Conservation (phyloP, 1,140 invertebrate species). For the Cyrtorhinus lividipennis region DNA sequence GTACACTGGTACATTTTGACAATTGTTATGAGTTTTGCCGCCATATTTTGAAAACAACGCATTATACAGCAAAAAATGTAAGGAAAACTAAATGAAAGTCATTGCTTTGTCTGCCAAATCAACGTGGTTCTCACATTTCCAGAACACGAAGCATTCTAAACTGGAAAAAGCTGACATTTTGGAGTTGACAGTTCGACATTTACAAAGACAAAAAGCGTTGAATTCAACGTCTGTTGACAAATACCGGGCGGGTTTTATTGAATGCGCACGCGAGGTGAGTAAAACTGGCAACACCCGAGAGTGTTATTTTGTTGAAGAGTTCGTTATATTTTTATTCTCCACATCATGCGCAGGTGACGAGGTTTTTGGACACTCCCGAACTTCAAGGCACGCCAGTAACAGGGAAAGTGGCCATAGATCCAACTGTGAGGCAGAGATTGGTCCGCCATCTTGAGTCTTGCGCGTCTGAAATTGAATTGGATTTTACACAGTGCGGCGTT, state of each 20-base stretch:
- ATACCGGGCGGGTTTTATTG: conserved; percentile 60
- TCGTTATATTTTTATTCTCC: neutral
- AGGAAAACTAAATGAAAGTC: too few species aligned
- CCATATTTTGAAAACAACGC: too few species aligned
- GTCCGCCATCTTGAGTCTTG: conserved; percentile 54
- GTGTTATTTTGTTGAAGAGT: neutral
- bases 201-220: conserved; percentile 54
- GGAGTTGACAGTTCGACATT: conserved; percentile 77
- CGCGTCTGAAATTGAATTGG: conserved; percentile 49
- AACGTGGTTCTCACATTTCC: too few species aligned
- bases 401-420: conserved; percentile 38
- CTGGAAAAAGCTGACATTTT: conserved; percentile 88
- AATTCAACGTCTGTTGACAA: conserved; percentile 40
- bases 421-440: conserved; percentile 47
- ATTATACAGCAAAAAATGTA: too few species aligned
- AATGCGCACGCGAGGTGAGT: conserved; percentile 59
- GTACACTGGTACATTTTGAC: too few species aligned
- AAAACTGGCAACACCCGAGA: too few species aligned
- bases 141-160: conserved; percentile 56
- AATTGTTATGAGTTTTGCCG: too few species aligned
- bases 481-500: conserved; percentile 37
- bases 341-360: conserved; percentile 26
- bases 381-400: conserved; percentile 24
- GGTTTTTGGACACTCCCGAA: conserved; percentile 27
- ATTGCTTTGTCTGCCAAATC: too few species aligned